These are phyloP conservation scores for Aspidiotus destructor DNA, from an alignment of 2,888 invertebrate species.

Conservation along the genomic window DNA sequence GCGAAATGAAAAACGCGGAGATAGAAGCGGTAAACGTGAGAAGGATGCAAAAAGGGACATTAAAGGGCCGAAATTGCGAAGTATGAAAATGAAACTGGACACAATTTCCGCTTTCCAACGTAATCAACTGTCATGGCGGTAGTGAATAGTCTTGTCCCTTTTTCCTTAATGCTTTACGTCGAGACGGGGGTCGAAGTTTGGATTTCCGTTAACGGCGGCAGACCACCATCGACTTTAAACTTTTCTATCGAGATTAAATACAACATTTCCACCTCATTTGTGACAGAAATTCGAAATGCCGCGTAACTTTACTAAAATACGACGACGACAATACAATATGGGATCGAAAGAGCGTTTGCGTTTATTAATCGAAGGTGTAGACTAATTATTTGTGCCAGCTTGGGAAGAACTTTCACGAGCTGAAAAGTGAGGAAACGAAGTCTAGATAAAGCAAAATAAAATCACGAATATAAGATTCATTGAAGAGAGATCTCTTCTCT, in stretches of 20 bases:
- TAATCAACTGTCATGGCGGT: slow-evolving; percentile 29
- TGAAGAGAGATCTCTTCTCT: no score
- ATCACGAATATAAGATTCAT: no score
- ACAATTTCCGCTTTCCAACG: slow-evolving; percentile 31
- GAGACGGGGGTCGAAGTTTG: slow-evolving; percentile 15
- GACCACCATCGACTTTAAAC: slow-evolving; percentile 23
- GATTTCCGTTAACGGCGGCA: slow-evolving; percentile 28
- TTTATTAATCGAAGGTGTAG: no score
- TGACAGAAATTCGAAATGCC: slow-evolving; percentile 1
- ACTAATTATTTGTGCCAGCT: no score
- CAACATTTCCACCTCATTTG: slow-evolving; percentile 28
- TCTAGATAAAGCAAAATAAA: no score
- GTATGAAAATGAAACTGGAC: slow-evolving; percentile 32
- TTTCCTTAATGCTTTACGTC: not conserved
- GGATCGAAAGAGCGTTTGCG: no score
- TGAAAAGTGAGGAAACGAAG: no score
- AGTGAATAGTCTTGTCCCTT: not conserved
- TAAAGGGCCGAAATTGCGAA: slow-evolving; percentile 30
- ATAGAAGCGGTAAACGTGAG: slow-evolving; percentile 28
- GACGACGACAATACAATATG: not conserved
- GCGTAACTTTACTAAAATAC: not conserved
- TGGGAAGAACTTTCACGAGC: no score
- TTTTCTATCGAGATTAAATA: slow-evolving; percentile 28
- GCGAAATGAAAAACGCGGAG: slow-evolving; percentile 9
- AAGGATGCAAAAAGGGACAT: slow-evolving; percentile 29